Evolutionary conservation across 2,113 vertebrate species (phyloP).

Genomic region (Proterorhinus semilunaris): DNA sequence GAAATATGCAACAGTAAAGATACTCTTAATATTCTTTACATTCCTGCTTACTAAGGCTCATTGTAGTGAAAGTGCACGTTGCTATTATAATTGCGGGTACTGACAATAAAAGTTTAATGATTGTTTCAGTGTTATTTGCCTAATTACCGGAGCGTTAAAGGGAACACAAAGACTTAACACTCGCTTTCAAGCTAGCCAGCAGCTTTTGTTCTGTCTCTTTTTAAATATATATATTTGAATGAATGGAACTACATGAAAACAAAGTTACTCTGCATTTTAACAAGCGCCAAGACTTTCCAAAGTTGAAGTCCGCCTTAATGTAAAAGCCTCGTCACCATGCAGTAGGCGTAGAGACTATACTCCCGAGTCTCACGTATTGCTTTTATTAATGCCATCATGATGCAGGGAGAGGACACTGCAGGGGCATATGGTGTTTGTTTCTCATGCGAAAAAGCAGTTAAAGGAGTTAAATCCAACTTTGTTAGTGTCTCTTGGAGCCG

Average conservation of each 20-base stretch:
- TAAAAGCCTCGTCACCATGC: neutral
- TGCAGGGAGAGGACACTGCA: slow-evolving; percentile 12
- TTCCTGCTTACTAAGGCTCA: no score
- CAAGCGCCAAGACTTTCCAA: neutral
- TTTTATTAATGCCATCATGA: slow-evolving; percentile 15
- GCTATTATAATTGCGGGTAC: no score
- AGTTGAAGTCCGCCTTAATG: neutral
- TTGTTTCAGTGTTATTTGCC: no score
- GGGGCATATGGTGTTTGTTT: slow-evolving; percentile 56
- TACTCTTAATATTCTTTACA: no score
- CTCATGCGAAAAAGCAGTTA: slow-evolving; percentile 28
- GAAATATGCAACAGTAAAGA: no score
- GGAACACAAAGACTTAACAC: neutral
- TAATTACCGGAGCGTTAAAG: neutral
- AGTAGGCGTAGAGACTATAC: no score
- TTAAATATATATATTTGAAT: neutral
- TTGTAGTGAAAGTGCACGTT: no score
- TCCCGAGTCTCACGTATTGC: neutral
- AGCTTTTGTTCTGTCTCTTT: neutral
- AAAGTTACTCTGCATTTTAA: neutral
- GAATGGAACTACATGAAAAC: slow-evolving; percentile 6
- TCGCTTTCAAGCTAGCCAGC: neutral
- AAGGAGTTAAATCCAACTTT: slow-evolving; percentile 42
- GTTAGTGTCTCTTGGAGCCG: slow-evolving; percentile 2
- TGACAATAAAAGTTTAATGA: no score